A percentile compares a stretch with the other conserved stretches of the same genome.
Conservation (phyloP, 1,140 invertebrate genomes). For the Charaxes varanes region DNA sequence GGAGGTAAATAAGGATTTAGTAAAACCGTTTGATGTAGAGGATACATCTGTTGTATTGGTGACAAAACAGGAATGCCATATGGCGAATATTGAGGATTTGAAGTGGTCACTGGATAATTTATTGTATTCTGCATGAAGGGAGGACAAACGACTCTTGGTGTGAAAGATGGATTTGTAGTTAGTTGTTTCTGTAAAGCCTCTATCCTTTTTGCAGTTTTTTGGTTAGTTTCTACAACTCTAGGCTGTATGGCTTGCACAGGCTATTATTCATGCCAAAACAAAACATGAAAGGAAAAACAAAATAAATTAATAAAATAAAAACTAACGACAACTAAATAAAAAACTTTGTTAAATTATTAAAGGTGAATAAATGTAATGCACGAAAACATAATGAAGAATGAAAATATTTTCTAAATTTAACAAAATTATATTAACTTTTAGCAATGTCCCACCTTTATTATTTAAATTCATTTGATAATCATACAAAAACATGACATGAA, state of each 20-base stretch:
- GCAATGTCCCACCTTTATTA: no score
- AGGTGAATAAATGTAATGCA: no score
- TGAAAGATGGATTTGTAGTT: slow-evolving; percentile 65
- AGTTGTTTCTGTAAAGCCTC: slow-evolving; percentile 66
- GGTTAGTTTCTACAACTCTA: slow-evolving; percentile 56
- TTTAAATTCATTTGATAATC: no score
- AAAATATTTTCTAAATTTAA: no score
- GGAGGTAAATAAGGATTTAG: slow-evolving; percentile 55
- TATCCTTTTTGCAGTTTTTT: slow-evolving; percentile 55
- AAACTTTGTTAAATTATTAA: no score
- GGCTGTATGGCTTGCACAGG: slow-evolving; percentile 71
- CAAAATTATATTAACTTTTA: no score
- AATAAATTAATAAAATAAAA: slow-evolving; percentile 37
- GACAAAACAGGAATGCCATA: slow-evolving; percentile 52
- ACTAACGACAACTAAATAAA: slow-evolving; percentile 14
- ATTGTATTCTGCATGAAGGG: slow-evolving; percentile 58
- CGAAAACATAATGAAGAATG: no score
- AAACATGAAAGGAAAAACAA: slow-evolving; percentile 61
- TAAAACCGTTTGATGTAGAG: slow-evolving; percentile 58
- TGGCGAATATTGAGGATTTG: slow-evolving; percentile 35
- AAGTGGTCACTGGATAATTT: slow-evolving; percentile 28
- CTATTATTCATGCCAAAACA: slow-evolving; percentile 51
- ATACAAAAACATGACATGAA: no score
- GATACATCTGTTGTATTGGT: slow-evolving; percentile 63
- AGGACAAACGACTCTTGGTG: slow-evolving; percentile 63